Base-by-base conservation (phyloP, 2,888 invertebrate species). In the Apotomis betuletana region DNA sequence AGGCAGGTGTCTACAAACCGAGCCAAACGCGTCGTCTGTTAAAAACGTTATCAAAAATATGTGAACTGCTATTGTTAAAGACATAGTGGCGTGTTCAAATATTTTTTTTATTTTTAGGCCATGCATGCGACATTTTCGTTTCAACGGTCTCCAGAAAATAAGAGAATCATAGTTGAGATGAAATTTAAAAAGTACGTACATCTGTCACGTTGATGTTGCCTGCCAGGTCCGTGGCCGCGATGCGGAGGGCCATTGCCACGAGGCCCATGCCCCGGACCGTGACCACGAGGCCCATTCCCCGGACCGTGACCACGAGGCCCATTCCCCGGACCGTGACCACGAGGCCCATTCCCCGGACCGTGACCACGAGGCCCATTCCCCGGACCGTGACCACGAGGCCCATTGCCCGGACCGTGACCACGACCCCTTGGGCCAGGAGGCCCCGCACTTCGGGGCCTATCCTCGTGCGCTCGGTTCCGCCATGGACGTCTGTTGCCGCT, bases 381-480 rank as follows among this genome's bases (percentile, higher is more conserved):
- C 6, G 27, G n/a, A 12, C 10, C 27, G 5, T 13, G 10, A 4
- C 65, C 55, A 4, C 65, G 55, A n/a, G 44, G 27, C 27, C 27
- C 63, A 9, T n/a, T 9, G 62, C 61, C 15, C 15, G 13, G 60
- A 13, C 41, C 51, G 3, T 52, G 52, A 5, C 63, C 52, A 3
- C 63, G 63, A 13, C 52, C 63, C 5, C 63, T 52, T 13, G 52
- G 52, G 41, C 63, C 52, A 10, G 46, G 27, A 1, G 49, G 49
- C 10, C 49, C 46, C 27, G 46, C 61, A 12, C 49, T 12, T 4
- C 38, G 63, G 5, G 38, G 13, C 13, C 52, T 5, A 13, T 51
- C 63, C 36, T 52, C 63, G 13, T 63, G 38, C 5, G 63, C 8
- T 12, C 52, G 27, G 9, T 63, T 13, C 38, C 63, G 63, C 63